Base-by-base conservation (phyloP, 2,888 invertebrate genomes). In the Herminia tarsipennalis region DNA sequence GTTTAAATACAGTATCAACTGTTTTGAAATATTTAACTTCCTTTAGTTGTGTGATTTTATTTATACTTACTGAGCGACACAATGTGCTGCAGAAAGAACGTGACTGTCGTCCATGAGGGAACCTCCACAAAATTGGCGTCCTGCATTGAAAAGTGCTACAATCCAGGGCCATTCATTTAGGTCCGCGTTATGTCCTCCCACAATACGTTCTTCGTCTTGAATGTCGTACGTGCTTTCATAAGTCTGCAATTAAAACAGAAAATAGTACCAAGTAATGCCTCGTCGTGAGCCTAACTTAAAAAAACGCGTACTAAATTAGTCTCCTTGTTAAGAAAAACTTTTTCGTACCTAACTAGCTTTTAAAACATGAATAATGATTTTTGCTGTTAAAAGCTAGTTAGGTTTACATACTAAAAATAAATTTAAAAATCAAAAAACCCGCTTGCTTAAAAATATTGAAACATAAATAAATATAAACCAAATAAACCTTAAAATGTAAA, bases 121-220 rank as follows among this genome's bases (percentile, higher is more conserved):
- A 5, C 97, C 97, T 1, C 97, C 97, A 76, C 97, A 97, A 83
- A 97, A 97, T 79, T 97, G 97, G 20, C 96, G 93, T 9, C 96
- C 96, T 3, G 93, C 93, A 76, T 96, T 96, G 80, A 97, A 96
- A 21, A 98, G 88, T 1, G 95, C 97, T 1, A 95, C 96, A 18
- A 96, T 94, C 96, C 96, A 95, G 3, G 97, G 97, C 94, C 96
- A 97, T 80, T 97, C 96, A 67, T 96, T 94, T 5, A 94, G 92
- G 40, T 95, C 95, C 0, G 97, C 96, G 73, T 94, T 95, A 53
- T 94, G 95, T 0, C 97, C 97, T 9, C 97, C 97, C 2, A 97
- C 97, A 59, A 97, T 97, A 34, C 96, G 93, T 68, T 96, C 95
- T 74, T 96, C 96, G 72, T 97, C 96, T 61, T 83, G 72, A 33